Base-by-base conservation (phyloP, 1,140 invertebrate genomes). In the Cepaea nemoralis region DNA sequence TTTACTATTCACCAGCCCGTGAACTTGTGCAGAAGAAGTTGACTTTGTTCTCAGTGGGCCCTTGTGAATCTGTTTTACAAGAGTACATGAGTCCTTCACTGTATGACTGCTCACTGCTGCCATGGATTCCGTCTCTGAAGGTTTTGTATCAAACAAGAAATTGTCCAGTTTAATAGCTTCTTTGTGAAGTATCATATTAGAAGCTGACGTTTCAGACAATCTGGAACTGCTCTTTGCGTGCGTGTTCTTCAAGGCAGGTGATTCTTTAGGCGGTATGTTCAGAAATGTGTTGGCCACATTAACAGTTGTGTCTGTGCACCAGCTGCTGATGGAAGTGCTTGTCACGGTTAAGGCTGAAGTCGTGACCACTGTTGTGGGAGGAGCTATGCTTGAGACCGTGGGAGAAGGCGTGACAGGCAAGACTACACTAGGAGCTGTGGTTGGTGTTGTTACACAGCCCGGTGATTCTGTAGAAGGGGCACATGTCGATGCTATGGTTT, bases 101-200 rank as follows among this genome's bases (percentile, higher is more conserved):
- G 27, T 78, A 14, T 24, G 31, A 24, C 35, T 77, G 63, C 12
- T 69, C 16, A 1, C 6, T 27, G 37, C 24, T 24, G 0, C 42
- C 50, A 27, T 74, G 24, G 22, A 40, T 35, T 5, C n/a, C n/a
- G 1, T 77, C 39, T 77, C 48, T 55, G 69, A 71, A 39, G 78
- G 16, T 80, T 39, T 71, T 2, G 40, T 74, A 22, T 50, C 66
- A 22, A 55, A 63, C 5, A 71, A 37, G 33, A 59, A 40, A 27
- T 71, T 71, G 45, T 59, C 78, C 24, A 67, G 19, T 14, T 79
- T 69, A 24, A 59, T 59, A 1, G 66, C 63, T 69, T 77, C 59
- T 66, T 77, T n/a, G 5, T 37, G 55, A 6, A n/a, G 55, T 14
- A 33, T 39, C 24, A 22, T 1, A 14, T 42, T 50, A 12, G 73